These are phyloP conservation scores for Eufriesea mexicana DNA, from an alignment of 1,140 invertebrate species.

Conservation along the genomic window DNA sequence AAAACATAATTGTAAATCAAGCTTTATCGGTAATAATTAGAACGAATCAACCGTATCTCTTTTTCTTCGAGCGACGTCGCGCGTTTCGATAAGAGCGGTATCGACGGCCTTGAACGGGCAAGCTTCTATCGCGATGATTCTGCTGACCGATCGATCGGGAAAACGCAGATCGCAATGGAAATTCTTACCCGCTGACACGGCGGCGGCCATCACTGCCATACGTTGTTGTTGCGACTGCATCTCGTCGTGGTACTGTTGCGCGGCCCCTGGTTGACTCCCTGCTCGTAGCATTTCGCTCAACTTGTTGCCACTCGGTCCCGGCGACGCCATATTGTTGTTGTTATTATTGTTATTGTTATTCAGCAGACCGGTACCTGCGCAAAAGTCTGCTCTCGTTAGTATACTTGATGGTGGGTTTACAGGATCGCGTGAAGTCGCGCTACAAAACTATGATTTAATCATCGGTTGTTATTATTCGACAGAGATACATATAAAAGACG, in stretches of 20 bases:
- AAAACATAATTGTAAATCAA: constrained; percentile 61
- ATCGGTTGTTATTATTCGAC: constrained; percentile 17
- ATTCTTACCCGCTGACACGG: constrained; percentile 84
- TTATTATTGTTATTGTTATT: constrained; percentile 87
- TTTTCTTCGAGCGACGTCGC: constrained; percentile 46
- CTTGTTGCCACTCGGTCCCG: constrained; percentile 84
- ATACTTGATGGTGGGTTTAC: neutral
- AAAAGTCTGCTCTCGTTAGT: constrained; percentile 82
- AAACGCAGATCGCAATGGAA: neutral
- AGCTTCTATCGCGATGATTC: constrained; percentile 6
- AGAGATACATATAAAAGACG: constrained; percentile 15
- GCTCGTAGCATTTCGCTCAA: constrained; percentile 86
- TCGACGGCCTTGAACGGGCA: constrained; percentile 46
- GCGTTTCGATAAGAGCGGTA: constrained; percentile 52
- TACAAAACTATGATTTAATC: constrained; percentile 26
- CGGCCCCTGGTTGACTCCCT: constrained; percentile 79
- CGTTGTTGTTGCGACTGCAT: constrained; percentile 88
- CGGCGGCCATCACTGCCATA: constrained; percentile 89
- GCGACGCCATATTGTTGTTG: constrained; percentile 85
- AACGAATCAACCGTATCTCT: constrained; percentile 83
- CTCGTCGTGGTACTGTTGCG: constrained; percentile 87
- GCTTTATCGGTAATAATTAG: constrained; percentile 68
- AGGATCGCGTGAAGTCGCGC: constrained; percentile 19
- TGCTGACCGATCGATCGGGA: neutral
- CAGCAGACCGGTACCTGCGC: constrained; percentile 83